Evolutionary conservation across 2,888 invertebrate genomes (phyloP).

Genomic region (Dioctria linearis): DNA sequence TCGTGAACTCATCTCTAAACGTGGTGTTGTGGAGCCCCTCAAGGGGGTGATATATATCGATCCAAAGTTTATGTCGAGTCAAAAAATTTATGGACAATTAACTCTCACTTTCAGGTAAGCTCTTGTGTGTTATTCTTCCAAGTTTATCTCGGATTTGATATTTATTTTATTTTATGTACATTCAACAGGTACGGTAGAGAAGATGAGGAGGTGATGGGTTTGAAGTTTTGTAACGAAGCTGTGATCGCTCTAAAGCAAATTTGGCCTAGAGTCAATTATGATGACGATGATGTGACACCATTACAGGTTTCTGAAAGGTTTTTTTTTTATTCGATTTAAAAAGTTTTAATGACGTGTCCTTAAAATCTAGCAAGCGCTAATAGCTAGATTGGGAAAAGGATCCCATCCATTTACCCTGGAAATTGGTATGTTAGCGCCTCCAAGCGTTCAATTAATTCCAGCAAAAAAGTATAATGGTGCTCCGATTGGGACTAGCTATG

Average conservation of each 20-base stretch:
- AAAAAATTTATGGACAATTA: conserved; percentile 85
- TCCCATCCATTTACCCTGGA: conserved; percentile 85
- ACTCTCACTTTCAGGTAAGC: conserved; percentile 88
- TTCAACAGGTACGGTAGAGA: conserved; percentile 86
- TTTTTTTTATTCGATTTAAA: conserved; percentile 18
- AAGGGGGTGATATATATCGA: conserved; percentile 93
- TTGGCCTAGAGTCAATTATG: conserved; percentile 76
- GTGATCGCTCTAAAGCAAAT: conserved; percentile 89
- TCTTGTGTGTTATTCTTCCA: not conserved
- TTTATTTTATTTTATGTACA: not conserved
- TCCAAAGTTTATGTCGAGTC: conserved; percentile 75
- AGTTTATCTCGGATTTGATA: not conserved
- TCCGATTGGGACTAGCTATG: conserved; percentile 90
- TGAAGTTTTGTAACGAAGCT: conserved; percentile 96
- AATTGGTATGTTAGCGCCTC: conserved; percentile 84
- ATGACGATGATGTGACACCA: conserved; percentile 75
- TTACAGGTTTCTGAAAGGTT: conserved; percentile 76
- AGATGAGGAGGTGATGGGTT: conserved; percentile 96
- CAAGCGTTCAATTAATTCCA: conserved; percentile 87
- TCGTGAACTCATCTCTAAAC: conserved; percentile 82
- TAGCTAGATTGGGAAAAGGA: conserved; percentile 81
- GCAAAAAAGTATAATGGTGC: conserved; percentile 90
- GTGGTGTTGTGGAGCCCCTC: conserved; percentile 80
- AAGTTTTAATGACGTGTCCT: conserved; percentile 6
- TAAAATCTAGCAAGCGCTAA: conserved; percentile 78